Percentiles rank a stretch among this genome's conserved stretches.
Evolutionary conservation across 2,888 invertebrate species (phyloP).

Genomic region (Cloeon dipterum): DNA sequence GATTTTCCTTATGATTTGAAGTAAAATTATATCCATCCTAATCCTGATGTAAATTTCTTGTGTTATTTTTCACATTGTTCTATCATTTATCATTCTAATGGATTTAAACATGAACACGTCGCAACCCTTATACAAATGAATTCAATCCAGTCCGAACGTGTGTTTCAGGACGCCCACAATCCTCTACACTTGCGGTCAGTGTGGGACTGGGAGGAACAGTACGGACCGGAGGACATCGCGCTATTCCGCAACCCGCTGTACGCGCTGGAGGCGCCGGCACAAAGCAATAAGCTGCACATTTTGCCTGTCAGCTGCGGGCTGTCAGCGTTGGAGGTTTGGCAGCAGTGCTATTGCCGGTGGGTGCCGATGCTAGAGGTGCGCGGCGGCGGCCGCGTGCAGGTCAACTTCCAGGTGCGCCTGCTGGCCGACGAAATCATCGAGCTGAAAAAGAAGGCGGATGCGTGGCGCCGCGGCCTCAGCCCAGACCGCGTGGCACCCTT

Average conservation of each 20-base stretch:
- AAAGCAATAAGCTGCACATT: slow-evolving; percentile 16
- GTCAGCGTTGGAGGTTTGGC: slow-evolving; percentile 48
- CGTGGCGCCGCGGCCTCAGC: slow-evolving; percentile 2
- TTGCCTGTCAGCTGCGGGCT: slow-evolving; percentile 20
- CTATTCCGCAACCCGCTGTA: slow-evolving; percentile 72
- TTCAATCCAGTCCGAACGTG: no score
- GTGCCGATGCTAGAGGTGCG: slow-evolving; percentile 56
- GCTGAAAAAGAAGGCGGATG: slow-evolving; percentile 10
- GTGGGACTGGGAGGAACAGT: slow-evolving; percentile 84
- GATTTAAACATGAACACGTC: no score
- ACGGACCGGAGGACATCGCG: slow-evolving; percentile 52
- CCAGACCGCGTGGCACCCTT: slow-evolving; percentile 11
- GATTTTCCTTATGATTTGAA: no score
- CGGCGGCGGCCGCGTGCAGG: slow-evolving; percentile 31
- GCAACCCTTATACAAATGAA: no score
- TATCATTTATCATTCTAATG: no score
- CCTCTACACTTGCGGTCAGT: slow-evolving; percentile 44
- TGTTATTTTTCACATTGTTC: no score
- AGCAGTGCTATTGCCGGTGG: slow-evolving; percentile 80
- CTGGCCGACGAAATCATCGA: slow-evolving; percentile 18
- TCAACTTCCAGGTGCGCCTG: slow-evolving; percentile 17
- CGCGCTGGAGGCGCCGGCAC: slow-evolving; percentile 8
- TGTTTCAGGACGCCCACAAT: slow-evolving; percentile 22
- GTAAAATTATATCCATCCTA: no score
- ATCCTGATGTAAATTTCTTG: no score